These are phyloP conservation scores for Cephus sareptanus DNA, from an alignment of 2,888 invertebrate species.

Conservation along the genomic window DNA sequence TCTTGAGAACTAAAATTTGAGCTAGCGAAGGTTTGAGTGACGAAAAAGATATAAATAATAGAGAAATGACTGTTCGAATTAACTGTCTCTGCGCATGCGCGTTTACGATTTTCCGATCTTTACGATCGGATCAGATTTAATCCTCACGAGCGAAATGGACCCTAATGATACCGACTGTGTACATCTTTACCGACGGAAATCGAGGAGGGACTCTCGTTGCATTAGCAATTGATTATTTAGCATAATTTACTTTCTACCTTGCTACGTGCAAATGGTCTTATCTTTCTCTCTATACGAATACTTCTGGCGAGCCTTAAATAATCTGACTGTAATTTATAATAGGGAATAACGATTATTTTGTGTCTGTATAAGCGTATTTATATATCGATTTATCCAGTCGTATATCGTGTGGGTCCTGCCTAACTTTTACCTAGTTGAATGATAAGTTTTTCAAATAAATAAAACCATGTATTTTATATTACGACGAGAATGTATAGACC, in stretches of 20 bases:
- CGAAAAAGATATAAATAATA: background rate
- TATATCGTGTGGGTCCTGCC: conserved; percentile 26
- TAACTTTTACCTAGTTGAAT: conserved; percentile 9
- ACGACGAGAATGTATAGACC: conserved; percentile 45
- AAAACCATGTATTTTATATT: conserved; percentile 47
- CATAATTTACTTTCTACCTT: background rate
- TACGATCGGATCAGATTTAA: background rate
- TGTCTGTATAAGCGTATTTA: background rate
- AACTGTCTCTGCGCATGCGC: background rate
- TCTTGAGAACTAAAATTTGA: background rate
- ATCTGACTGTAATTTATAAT: background rate
- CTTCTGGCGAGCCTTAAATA: background rate
- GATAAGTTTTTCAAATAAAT: conserved; percentile 19
- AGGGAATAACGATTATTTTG: background rate
- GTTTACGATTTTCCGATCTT: background rate
- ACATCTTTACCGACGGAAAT: background rate
- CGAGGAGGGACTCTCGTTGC: background rate
- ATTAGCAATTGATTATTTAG: background rate
- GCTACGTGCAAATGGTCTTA: background rate
- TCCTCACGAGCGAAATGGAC: background rate
- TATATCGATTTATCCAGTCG: conserved; percentile 22
- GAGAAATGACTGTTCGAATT: background rate
- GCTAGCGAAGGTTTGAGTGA: background rate
- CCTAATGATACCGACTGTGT: background rate
- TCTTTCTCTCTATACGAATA: background rate